Evolutionary conservation across 2,797 vertebrate genomes (phyloP).

Genomic region (Pristis pectinata): DNA sequence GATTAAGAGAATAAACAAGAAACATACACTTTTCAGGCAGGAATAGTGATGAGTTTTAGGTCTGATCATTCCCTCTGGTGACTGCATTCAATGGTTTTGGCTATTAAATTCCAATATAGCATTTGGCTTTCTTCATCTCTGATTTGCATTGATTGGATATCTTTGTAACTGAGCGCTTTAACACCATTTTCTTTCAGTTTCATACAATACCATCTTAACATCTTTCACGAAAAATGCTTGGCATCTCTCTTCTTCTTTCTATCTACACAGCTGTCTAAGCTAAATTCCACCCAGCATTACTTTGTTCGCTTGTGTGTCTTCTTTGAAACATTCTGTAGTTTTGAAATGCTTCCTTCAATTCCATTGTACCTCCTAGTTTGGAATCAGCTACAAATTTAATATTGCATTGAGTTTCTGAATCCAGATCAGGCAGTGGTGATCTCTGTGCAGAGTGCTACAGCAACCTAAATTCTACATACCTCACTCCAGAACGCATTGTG

Average conservation of each 20-base stretch:
- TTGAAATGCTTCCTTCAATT: background rate
- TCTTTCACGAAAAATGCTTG: background rate
- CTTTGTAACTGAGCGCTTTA: background rate
- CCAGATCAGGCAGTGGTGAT: background rate
- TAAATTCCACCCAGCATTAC: background rate
- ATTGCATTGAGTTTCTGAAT: background rate
- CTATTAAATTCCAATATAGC: background rate
- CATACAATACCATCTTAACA: background rate
- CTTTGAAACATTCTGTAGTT: background rate
- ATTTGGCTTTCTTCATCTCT: background rate
- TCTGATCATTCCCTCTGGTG: background rate
- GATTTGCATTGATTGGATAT: background rate
- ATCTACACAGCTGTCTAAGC: background rate
- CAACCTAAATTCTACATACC: background rate
- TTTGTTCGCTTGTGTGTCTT: too few relatives aligned
- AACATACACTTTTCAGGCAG: background rate
- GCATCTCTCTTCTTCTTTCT: too few relatives aligned
- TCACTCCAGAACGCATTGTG: background rate
- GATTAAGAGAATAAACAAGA: background rate
- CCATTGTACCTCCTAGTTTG: background rate
- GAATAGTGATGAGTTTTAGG: background rate
- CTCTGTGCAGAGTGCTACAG: background rate
- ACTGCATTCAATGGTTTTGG: background rate
- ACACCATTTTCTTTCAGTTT: background rate
- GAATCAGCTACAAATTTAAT: background rate